phyloP scores from a whole-genome alignment of 2,888 invertebrate species.

The Prenolepis imparis region DNA sequence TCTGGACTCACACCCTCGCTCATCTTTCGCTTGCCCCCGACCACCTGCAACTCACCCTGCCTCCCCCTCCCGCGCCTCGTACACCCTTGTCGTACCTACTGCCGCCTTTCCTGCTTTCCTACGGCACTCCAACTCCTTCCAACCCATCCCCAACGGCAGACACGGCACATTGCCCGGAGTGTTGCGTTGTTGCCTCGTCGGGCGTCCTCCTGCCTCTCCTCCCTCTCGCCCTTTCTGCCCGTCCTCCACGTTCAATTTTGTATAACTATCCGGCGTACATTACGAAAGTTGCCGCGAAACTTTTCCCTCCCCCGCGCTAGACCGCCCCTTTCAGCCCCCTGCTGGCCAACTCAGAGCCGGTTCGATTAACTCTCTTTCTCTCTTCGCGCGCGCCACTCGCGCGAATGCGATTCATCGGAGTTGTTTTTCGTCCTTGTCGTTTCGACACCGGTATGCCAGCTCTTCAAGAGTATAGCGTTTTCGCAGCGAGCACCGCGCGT shows the following conservation, averaged over 20 bases:
- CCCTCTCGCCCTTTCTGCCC: constrained; percentile 27
- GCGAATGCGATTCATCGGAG: constrained; percentile 66
- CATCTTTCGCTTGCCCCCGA: constrained; percentile 76
- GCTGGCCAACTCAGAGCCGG: constrained; percentile 56
- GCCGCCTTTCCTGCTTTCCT: constrained; percentile 67
- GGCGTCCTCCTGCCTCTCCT: constrained; percentile 50
- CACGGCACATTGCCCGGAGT: constrained; percentile 79
- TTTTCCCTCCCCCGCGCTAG: constrained; percentile 68
- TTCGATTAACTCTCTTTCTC: constrained; percentile 74
- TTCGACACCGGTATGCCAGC: constrained; percentile 32
- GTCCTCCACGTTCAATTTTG: constrained; percentile 81
- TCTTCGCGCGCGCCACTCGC: constrained; percentile 59
- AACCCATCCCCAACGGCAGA: constrained; percentile 68
- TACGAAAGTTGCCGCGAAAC: constrained; percentile 78
- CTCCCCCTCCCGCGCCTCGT: constrained; percentile 64
- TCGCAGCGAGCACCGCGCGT: constrained; percentile 41
- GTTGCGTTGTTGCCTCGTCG: constrained; percentile 78
- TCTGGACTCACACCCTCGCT: constrained; percentile 83
- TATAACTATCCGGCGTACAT: constrained; percentile 78
- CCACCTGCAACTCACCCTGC: constrained; percentile 61
- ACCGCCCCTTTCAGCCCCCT: constrained; percentile 43
- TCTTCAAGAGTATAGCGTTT: constrained; percentile 32
- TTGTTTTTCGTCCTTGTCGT: constrained; percentile 67
- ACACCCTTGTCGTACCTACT: constrained; percentile 66
- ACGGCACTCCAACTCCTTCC: constrained; percentile 61